These are phyloP conservation scores for Uloborus plumipes DNA, from an alignment of 2,888 invertebrate species.

Conservation along the genomic window DNA sequence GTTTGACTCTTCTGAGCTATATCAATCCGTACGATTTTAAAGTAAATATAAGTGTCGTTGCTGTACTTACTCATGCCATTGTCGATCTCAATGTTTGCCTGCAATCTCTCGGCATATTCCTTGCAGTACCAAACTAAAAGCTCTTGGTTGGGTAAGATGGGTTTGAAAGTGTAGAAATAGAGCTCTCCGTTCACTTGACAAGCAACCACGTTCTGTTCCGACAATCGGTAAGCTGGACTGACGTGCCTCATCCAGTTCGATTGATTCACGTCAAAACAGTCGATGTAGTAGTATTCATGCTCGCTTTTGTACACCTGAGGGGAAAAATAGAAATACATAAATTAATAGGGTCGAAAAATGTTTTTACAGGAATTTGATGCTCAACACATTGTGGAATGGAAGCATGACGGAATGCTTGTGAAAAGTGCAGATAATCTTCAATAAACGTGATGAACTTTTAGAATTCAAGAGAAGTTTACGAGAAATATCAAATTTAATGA, in stretches of 20 bases:
- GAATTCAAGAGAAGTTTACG: too few relatives aligned
- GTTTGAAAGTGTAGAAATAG: constrained; percentile 96
- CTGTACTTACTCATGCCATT: constrained; percentile 76
- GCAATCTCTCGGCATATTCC: constrained; percentile 93
- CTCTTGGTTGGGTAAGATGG: constrained; percentile 95
- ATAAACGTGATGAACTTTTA: too few relatives aligned
- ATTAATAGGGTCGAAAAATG: too few relatives aligned
- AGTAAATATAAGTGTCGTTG: not conserved
- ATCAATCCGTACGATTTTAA: too few relatives aligned
- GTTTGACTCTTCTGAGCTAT: too few relatives aligned
- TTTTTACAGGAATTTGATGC: too few relatives aligned
- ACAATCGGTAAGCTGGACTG: constrained; percentile 91
- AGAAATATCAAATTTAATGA: too few relatives aligned
- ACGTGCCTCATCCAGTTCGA: constrained; percentile 99
- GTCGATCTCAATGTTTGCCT: constrained; percentile 35
- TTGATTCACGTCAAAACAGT: constrained; percentile 90
- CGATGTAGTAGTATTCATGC: constrained; percentile 91
- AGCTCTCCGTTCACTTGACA: constrained; percentile 92
- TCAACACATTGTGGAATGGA: too few relatives aligned
- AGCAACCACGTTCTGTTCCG: constrained; percentile 96
- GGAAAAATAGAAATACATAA: not conserved
- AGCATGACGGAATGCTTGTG: too few relatives aligned
- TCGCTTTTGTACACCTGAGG: constrained; percentile 80
- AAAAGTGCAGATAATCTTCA: too few relatives aligned
- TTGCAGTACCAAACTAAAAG: constrained; percentile 98